These are phyloP conservation scores for Platynereis dumerilii DNA, from an alignment of 2,888 invertebrate species.

Conservation along the genomic window DNA sequence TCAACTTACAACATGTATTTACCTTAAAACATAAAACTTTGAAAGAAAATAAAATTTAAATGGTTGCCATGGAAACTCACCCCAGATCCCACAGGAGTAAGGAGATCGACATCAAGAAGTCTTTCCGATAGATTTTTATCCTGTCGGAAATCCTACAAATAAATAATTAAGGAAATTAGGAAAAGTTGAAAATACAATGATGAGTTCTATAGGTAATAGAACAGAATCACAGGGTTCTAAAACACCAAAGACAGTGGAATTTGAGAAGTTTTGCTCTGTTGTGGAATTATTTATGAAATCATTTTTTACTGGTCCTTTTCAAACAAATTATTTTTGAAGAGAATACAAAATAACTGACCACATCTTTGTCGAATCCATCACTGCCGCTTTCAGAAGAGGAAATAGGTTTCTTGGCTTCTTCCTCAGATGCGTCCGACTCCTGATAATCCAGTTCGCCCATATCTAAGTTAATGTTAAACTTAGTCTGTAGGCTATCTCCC, in stretches of 20 bases:
- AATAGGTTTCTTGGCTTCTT: constrained; percentile 32
- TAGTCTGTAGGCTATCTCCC: constrained; percentile 26
- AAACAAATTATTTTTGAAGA: no score
- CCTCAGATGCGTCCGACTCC: constrained; percentile 32
- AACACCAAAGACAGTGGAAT: no score
- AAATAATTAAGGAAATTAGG: constrained; percentile 1
- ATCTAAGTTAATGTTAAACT: constrained; percentile 34
- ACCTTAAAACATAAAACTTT: no score
- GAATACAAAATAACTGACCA: no score
- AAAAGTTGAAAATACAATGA: constrained; percentile 6
- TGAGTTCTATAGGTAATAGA: no score
- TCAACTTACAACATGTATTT: no score
- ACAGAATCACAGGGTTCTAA: no score
- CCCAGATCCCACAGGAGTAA: constrained; percentile 44
- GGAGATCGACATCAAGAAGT: constrained; percentile 55
- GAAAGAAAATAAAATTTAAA: no score
- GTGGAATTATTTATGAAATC: no score
- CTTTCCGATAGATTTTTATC: constrained; percentile 59
- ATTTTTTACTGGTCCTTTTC: no score
- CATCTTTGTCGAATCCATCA: constrained; percentile 58
- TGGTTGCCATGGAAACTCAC: no score
- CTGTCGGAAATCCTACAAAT: constrained; percentile 58
- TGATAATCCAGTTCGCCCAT: constrained; percentile 50
- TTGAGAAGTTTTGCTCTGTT: no score
- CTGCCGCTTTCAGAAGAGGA: constrained; percentile 45